Evolutionary conservation across 2,888 invertebrate species (phyloP).

Genomic region (Nomada ferruginata): DNA sequence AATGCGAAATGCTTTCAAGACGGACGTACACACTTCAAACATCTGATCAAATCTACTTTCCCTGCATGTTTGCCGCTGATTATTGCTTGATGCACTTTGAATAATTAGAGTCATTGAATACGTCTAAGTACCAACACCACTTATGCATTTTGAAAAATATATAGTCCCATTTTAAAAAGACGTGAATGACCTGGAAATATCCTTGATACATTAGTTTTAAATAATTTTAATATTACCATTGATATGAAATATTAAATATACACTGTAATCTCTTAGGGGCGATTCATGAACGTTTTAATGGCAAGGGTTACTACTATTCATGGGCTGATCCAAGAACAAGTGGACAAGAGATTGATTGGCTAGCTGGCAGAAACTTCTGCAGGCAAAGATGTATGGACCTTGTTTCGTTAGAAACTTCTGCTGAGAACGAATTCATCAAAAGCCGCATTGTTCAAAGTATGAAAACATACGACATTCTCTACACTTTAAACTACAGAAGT

Average conservation of each 20-base stretch:
- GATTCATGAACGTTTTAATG: constrained; percentile 84
- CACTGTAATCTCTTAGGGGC: constrained; percentile 76
- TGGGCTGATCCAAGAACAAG: constrained; percentile 92
- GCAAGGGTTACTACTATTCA: constrained; percentile 94
- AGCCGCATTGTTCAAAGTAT: constrained; percentile 91
- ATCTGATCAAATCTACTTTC: too few species aligned
- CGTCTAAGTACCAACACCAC: too few species aligned
- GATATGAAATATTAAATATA: constrained; percentile 6
- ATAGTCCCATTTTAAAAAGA: too few species aligned
- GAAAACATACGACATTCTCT: background rate
- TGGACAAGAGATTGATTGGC: constrained; percentile 93
- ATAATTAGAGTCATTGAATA: too few species aligned
- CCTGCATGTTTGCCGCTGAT: too few species aligned
- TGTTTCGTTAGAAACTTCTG: constrained; percentile 93
- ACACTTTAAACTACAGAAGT: background rate
- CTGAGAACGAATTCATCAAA: constrained; percentile 95
- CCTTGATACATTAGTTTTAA: too few species aligned
- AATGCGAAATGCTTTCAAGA: too few species aligned
- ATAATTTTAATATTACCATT: background rate
- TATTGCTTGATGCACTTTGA: too few species aligned
- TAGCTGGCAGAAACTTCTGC: constrained; percentile 93
- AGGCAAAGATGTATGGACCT: constrained; percentile 96
- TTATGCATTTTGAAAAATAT: too few species aligned
- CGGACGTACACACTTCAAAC: too few species aligned
- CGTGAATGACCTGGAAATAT: too few species aligned